phyloP scores from a whole-genome alignment of 2,113 vertebrate genomes.

The Poecile atricapillus region DNA sequence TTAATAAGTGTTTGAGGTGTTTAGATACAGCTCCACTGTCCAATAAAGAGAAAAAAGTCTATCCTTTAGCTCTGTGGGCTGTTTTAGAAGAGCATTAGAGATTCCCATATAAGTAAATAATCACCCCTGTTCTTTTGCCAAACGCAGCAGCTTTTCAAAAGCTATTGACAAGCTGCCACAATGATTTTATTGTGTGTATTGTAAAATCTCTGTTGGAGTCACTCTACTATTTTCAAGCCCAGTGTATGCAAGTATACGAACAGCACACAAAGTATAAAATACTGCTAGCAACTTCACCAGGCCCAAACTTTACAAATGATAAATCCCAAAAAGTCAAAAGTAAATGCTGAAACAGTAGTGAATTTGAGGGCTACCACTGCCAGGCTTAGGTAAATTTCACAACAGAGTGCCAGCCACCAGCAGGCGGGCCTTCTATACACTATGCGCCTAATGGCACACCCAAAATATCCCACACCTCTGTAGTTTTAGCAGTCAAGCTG shows the following conservation, averaged over 20 bases:
- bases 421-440: neutral
- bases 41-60: neutral
- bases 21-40: neutral
- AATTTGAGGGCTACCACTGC: neutral
- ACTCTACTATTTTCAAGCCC: neutral
- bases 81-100: neutral
- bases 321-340: neutral
- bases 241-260: neutral
- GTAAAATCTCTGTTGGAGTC: neutral
- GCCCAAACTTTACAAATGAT: neutral
- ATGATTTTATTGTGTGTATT: neutral
- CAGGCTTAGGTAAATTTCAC: neutral
- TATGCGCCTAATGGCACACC: neutral
- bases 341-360: neutral
- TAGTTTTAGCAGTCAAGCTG: neutral
- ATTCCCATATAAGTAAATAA: neutral
- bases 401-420: neutral
- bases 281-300: neutral
- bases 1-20: neutral
- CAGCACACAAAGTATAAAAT: neutral
- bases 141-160: neutral
- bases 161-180: neutral
- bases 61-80: neutral
- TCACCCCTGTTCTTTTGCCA: neutral
- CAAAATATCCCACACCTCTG: neutral